These are phyloP conservation scores for Patella pellucida DNA, from an alignment of 2,888 invertebrate genomes.

Conservation along the genomic window DNA sequence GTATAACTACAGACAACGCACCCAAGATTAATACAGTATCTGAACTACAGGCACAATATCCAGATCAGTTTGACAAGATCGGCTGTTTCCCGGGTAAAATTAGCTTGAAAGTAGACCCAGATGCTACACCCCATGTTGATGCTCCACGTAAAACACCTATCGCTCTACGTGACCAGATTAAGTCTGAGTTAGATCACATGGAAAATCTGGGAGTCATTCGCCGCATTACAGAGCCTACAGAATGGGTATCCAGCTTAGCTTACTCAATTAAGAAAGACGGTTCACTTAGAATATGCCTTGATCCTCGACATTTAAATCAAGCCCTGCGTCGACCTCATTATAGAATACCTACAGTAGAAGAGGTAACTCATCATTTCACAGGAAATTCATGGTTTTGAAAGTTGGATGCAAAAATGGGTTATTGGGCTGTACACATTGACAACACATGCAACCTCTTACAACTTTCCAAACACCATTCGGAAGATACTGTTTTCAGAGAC, in stretches of 20 bases:
- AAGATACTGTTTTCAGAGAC: not conserved
- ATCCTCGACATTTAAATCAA: not conserved
- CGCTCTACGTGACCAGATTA: slow-evolving; percentile 1
- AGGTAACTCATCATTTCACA: too few relatives aligned
- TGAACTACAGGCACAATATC: slow-evolving; percentile 3
- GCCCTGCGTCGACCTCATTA: slow-evolving; percentile 1
- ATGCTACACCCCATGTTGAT: not conserved
- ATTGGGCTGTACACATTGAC: too few relatives aligned
- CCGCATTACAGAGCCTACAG: not conserved
- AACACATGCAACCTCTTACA: too few relatives aligned
- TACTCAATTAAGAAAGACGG: slow-evolving; percentile 7
- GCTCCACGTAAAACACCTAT: not conserved
- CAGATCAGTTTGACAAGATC: not conserved
- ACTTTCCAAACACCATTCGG: slow-evolving; percentile 25
- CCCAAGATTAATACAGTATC: too few relatives aligned
- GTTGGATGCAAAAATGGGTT: too few relatives aligned
- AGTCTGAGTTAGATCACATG: slow-evolving; percentile 1
- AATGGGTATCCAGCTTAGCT: not conserved
- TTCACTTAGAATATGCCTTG: not conserved
- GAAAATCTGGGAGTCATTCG: slow-evolving; percentile 1
- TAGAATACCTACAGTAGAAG: not conserved
- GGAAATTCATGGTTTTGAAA: too few relatives aligned
- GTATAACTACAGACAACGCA: too few relatives aligned
- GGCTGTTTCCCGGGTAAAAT: not conserved
- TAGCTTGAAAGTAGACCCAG: not conserved